Percentiles rank a stretch among this genome's conserved stretches.
These are phyloP conservation scores for Amblyteles armatorius DNA, from an alignment of 2,888 invertebrate species.

Conservation along the genomic window DNA sequence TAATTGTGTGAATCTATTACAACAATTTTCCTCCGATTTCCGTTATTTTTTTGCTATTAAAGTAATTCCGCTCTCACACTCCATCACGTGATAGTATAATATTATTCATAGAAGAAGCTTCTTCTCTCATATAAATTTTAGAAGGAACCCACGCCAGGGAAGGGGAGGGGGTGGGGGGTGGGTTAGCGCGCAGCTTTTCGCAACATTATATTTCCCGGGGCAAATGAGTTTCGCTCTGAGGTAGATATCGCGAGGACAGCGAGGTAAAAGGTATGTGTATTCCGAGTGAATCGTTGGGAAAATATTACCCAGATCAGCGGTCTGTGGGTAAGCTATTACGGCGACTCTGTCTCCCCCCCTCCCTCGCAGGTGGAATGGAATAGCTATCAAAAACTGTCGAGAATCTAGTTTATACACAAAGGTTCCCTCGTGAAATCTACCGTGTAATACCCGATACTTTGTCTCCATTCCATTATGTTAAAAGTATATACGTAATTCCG, in stretches of 20 bases:
- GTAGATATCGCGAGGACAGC: not conserved
- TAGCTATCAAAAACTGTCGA: constrained; percentile 38
- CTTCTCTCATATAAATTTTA: constrained; percentile 44
- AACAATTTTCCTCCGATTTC: constrained; percentile 4
- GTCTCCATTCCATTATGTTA: constrained; percentile 56
- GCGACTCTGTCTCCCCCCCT: not conserved
- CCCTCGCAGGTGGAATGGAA: not conserved
- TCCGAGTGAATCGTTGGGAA: constrained; percentile 36
- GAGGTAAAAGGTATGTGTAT: constrained; percentile 26
- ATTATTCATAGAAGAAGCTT: constrained; percentile 67
- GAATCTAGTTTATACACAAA: constrained; percentile 47
- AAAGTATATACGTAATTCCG: constrained; percentile 49
- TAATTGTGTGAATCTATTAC: not conserved
- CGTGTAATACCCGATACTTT: constrained; percentile 48
- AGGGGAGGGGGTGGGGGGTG: not conserved
- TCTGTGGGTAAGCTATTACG: constrained; percentile 4
- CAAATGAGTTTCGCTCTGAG: constrained; percentile 51
- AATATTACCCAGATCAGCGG: constrained; percentile 44
- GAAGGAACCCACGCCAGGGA: not conserved
- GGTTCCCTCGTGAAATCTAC: constrained; percentile 30
- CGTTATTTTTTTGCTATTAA: constrained; percentile 32
- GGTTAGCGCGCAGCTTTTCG: constrained; percentile 9
- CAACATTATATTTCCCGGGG: constrained; percentile 41
- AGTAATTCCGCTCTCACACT: constrained; percentile 60
- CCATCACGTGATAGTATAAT: constrained; percentile 68